Base-by-base conservation (phyloP, 1,140 invertebrate species). In the Camponotus pennsylvanicus region DNA sequence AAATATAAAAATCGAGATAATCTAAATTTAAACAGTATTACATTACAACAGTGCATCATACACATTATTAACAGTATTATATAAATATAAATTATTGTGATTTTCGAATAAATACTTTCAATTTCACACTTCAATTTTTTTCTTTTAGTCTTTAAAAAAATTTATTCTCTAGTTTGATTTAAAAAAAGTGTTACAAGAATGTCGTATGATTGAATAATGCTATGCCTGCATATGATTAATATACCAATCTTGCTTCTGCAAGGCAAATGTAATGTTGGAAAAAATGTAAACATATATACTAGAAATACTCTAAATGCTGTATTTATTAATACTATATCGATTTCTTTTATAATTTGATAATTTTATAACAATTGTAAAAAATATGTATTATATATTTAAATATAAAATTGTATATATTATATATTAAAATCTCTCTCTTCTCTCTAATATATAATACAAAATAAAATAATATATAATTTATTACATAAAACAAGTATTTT, bases 241-340 rank as follows among this genome's bases (percentile, higher is more conserved):
- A n/a, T 21, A 34, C 37, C 27, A 84, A 85, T 85, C 64, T 79
- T 69, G 18, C 18, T 49, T 34, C 1, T 27, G 27, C 76, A 75
- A 86, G 32, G 49, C 15, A 55, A 86, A 55, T 32, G 34, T 27
- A 13, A 32, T 9, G 64, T 40, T 87, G 66, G 73, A 86, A 77
- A 73, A 55, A 45, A 52, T 52, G 49, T 52, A 70, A 61, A 82
- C 27, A 7, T 13, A 27, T 86, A 4, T 82, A 70, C 13, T 57
- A 86, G 18, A 70, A 89, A 89, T 89, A 88, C 70, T 86, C 11
- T 4, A 11, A 69, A 83, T 27, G 15, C 21, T 52, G 6, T 18
- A 0, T 80, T 70, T 13, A 79, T 67, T 79, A 6, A 5, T 57
- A 7, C 0, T 42, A 32, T 70, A 70, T 34, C 21, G 13, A 67